Evolutionary conservation across 2,888 invertebrate species (phyloP).

Genomic region (Parascotia fuliginaria): DNA sequence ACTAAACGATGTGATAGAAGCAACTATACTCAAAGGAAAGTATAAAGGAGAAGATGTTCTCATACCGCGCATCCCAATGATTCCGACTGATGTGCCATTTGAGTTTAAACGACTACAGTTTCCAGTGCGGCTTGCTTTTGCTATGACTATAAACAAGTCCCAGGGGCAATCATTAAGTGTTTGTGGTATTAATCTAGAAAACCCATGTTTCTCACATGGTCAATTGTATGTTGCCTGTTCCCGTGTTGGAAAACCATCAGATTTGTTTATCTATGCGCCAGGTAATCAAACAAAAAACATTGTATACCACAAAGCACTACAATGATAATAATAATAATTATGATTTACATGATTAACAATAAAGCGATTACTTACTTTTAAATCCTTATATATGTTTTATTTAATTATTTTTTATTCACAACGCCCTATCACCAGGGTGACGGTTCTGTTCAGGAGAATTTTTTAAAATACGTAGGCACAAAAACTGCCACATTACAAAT

Average conservation of each 20-base stretch:
- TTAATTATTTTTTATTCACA: conserved; percentile 44
- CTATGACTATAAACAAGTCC: conserved; percentile 22
- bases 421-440: conserved; percentile 42
- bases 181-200: conserved; percentile 10
- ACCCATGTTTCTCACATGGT: conserved; percentile 15
- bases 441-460: conserved; percentile 43
- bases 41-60: conserved; percentile 15
- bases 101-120: conserved; percentile 22
- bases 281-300: conserved; percentile 20
- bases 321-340: conserved; percentile 4
- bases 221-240: conserved; percentile 22
- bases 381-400: conserved; percentile 42
- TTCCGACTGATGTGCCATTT: conserved; percentile 17
- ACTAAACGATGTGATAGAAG: conserved; percentile 18
- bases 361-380: conserved; percentile 43
- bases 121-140: conserved; percentile 17
- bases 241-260: conserved; percentile 21
- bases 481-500: conserved; percentile 40
- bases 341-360: conserved; percentile 37
- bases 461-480: conserved; percentile 37
- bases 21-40: conserved; percentile 20
- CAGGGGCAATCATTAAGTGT: conserved; percentile 13
- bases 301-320: conserved; percentile 20
- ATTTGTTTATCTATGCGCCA: conserved; percentile 17
- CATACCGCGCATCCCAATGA: conserved; percentile 17